Percentiles rank a stretch among this genome's conserved stretches.
Conservation (phyloP, 1,140 invertebrate species). For the Cyphomyrmex costatus region DNA sequence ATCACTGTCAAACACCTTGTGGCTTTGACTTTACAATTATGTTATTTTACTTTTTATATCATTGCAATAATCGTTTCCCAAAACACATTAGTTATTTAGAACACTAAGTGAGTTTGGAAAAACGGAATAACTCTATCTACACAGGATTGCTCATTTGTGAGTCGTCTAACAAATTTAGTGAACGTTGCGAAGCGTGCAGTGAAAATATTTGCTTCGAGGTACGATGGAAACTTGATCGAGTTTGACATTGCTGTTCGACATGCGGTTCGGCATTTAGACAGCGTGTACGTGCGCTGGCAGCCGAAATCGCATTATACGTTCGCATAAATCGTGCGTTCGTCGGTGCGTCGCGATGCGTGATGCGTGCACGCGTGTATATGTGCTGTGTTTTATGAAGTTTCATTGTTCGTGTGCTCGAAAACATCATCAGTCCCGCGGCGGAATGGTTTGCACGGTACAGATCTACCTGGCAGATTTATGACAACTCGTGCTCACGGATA, state of each 20-base stretch:
- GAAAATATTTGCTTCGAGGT: slow-evolving; percentile 49
- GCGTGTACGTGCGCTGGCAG: slow-evolving; percentile 32
- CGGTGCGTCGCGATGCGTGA: slow-evolving; percentile 37
- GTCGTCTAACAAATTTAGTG: slow-evolving; percentile 20
- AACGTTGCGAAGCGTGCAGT: slow-evolving; percentile 20
- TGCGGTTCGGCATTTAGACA: slow-evolving; percentile 58
- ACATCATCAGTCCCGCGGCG: slow-evolving; percentile 47
- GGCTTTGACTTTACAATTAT: background rate
- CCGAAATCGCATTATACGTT: slow-evolving; percentile 52
- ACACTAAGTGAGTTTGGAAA: background rate
- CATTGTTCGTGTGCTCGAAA: slow-evolving; percentile 53
- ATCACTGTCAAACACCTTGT: background rate
- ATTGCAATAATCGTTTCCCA: background rate
- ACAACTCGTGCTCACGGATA: slow-evolving; percentile 16
- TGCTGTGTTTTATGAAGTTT: slow-evolving; percentile 60
- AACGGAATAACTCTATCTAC: background rate
- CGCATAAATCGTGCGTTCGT: slow-evolving; percentile 58
- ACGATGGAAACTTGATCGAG: slow-evolving; percentile 41
- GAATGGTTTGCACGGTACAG: slow-evolving; percentile 33
- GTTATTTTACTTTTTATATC: background rate
- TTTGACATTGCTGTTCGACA: slow-evolving; percentile 56
- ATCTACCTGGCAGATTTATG: slow-evolving; percentile 46
- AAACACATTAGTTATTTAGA: background rate
- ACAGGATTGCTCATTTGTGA: slow-evolving; percentile 4
- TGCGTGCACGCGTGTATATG: slow-evolving; percentile 8